Conservation (phyloP, 2,113 vertebrate genomes). For the Neofelis nebulosa region DNA sequence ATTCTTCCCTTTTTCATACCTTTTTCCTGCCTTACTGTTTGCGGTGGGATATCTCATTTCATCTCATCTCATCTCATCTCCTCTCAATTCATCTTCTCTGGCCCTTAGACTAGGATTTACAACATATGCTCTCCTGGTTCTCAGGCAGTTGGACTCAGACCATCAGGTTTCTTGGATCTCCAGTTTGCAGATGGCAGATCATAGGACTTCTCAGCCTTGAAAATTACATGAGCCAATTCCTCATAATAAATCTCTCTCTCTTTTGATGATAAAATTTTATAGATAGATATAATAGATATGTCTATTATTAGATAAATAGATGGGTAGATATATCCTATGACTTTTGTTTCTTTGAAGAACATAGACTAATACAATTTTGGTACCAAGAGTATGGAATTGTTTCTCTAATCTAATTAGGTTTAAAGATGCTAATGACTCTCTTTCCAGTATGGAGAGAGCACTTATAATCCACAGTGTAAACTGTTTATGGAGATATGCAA, state of each 20-base stretch:
- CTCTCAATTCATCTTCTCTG: background rate
- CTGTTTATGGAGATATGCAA: background rate
- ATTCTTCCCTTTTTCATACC: background rate
- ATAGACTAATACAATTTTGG: background rate
- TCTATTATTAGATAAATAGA: background rate
- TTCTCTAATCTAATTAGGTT: background rate
- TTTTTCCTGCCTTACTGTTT: background rate
- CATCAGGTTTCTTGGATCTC: background rate
- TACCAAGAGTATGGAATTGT: background rate
- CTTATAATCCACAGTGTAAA: background rate
- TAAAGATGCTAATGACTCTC: background rate
- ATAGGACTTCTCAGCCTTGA: background rate
- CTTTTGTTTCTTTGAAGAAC: background rate
- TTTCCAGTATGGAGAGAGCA: background rate
- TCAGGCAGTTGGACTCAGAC: background rate
- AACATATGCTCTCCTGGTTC: background rate
- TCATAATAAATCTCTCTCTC: background rate
- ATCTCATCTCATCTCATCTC: background rate
- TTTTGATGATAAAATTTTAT: background rate
- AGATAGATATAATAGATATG: background rate
- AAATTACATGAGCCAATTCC: background rate
- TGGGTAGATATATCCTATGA: background rate
- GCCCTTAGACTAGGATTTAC: background rate
- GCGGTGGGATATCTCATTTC: background rate
- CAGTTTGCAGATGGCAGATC: background rate